These are phyloP conservation scores for Zaprionus ghesquierei DNA, from an alignment of 1,140 invertebrate genomes.

Conservation along the genomic window DNA sequence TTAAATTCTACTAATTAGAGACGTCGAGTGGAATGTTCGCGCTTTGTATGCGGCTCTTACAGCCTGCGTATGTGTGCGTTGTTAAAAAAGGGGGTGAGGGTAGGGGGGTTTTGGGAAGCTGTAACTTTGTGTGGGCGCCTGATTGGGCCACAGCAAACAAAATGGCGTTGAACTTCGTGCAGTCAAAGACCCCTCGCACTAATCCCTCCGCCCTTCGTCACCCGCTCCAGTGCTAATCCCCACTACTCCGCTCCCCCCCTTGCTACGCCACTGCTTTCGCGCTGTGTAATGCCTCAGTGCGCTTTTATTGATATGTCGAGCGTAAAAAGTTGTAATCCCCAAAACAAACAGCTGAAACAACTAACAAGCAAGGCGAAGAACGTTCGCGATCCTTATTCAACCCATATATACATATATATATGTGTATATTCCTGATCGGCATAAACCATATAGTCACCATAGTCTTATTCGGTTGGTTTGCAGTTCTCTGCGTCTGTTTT, in stretches of 20 bases:
- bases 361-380: too few relatives aligned
- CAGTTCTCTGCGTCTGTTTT: too few relatives aligned
- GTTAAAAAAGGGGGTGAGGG: not conserved
- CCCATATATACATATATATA: too few relatives aligned
- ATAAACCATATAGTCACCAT: too few relatives aligned
- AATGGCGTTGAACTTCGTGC: conserved; percentile 67
- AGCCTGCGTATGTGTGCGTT: not conserved
- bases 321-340: conserved; percentile 63
- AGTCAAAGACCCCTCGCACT: conserved; percentile 43
- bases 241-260: not conserved
- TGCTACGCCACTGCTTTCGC: not conserved
- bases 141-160: conserved; percentile 56
- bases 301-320: conserved; percentile 62
- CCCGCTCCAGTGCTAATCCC: conserved; percentile 9
- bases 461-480: too few relatives aligned
- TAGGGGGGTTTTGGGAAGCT: conserved; percentile 16
- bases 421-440: too few relatives aligned
- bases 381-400: too few relatives aligned
- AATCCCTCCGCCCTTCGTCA: conserved; percentile 20
- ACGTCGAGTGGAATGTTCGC: conserved; percentile 79
- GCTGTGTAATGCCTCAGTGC: conserved; percentile 3
- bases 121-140: conserved; percentile 38
- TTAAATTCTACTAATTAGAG: conserved; percentile 81
- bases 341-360: conserved; percentile 54
- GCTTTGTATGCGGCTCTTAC: conserved; percentile 46